phyloP scores from a whole-genome alignment of 2,113 vertebrate species.

The Acrocephalus arundinaceus region DNA sequence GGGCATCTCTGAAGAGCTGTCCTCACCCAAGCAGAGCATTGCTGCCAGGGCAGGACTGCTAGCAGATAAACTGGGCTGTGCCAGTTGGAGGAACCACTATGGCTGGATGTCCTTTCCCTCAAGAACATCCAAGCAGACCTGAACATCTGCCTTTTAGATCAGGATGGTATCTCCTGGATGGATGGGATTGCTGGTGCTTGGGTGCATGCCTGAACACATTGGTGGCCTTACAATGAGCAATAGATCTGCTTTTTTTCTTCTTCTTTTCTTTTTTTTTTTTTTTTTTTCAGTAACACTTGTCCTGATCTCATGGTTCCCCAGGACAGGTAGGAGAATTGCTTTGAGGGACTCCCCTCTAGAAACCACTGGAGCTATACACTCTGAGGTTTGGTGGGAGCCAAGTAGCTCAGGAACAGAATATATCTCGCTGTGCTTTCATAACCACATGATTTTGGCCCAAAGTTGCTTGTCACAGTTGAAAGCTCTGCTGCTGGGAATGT shows the following conservation, averaged over 20 bases:
- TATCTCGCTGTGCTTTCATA: not conserved
- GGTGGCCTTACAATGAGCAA: not conserved
- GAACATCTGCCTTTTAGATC: not conserved
- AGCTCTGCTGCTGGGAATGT: not conserved
- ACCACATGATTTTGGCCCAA: not conserved
- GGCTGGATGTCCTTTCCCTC: not conserved
- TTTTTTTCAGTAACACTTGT: not conserved
- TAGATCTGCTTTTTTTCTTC: not conserved
- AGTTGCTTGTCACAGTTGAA: not conserved
- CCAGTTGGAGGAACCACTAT: not conserved
- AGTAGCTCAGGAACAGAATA: not conserved
- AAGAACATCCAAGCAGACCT: not conserved
- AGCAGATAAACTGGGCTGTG: not conserved
- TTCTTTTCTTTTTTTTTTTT: not conserved
- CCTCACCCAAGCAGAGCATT: fast-evolving
- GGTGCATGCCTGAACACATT: not conserved
- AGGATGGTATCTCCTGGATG: not conserved
- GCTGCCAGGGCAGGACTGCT: not conserved
- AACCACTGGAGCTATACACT: not conserved
- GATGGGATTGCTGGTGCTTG: not conserved
- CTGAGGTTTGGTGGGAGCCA: not conserved
- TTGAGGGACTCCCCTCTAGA: not conserved
- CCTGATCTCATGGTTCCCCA: not conserved
- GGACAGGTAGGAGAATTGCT: not conserved
- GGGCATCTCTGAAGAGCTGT: not conserved